These are phyloP conservation scores for Acrobasis repandana DNA, from an alignment of 2,888 invertebrate species.

Conservation along the genomic window DNA sequence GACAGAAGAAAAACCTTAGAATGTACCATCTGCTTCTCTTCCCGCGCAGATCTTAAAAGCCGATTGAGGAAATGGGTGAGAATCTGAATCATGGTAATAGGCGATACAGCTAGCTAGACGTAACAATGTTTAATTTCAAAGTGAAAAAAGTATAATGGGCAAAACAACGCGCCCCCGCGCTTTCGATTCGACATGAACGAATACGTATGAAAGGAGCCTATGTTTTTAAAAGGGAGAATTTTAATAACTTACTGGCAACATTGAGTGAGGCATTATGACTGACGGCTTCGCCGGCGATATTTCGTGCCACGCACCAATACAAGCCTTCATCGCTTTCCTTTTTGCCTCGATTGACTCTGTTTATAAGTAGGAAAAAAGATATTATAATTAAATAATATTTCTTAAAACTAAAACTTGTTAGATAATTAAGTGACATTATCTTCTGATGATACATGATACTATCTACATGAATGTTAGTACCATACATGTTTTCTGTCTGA, in stretches of 20 bases:
- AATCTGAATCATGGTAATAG: too few species aligned
- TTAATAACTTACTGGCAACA: constrained; percentile 89
- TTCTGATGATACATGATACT: too few species aligned
- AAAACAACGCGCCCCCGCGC: neutral
- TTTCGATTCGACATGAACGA: neutral
- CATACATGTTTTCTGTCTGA: too few species aligned
- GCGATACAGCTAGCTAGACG: too few species aligned
- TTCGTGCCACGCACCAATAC: constrained; percentile 98
- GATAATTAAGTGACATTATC: too few species aligned
- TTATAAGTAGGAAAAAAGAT: constrained; percentile 29
- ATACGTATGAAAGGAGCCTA: neutral
- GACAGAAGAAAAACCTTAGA: too few species aligned
- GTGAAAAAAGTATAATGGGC: neutral
- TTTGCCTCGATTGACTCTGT: constrained; percentile 94
- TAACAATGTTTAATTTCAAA: too few species aligned
- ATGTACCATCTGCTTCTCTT: too few species aligned
- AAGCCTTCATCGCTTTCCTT: constrained; percentile 97
- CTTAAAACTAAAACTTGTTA: too few species aligned
- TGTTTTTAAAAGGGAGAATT: neutral
- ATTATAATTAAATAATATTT: neutral
- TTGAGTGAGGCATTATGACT: constrained; percentile 97
- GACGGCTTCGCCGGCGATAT: constrained; percentile 92
- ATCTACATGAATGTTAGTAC: too few species aligned
- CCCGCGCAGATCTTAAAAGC: too few species aligned
- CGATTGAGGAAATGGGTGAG: too few species aligned